A percentile compares a stretch with the other conserved stretches of the same genome.
Evolutionary conservation across 2,888 invertebrate genomes (phyloP).

Genomic region (Drosophila leonis): DNA sequence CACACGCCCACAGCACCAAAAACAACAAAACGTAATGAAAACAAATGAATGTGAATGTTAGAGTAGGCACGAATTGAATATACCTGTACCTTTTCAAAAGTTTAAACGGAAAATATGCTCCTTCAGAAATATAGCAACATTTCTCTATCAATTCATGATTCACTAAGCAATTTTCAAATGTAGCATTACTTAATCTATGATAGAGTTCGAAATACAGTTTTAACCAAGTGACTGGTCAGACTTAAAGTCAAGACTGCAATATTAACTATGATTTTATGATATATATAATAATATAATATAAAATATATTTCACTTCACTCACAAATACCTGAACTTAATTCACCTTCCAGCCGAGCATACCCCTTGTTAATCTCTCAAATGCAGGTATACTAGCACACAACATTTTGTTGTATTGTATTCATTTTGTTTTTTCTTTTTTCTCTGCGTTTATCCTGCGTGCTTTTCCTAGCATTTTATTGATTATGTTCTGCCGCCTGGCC

Average conservation of each 20-base stretch:
- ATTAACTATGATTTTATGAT: background rate
- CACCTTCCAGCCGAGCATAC: background rate
- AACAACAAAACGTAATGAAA: conserved; percentile 27
- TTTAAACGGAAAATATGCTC: background rate
- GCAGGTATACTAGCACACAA: conserved; percentile 22
- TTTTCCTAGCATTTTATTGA: conserved; percentile 69
- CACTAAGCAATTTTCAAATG: background rate
- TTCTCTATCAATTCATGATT: background rate
- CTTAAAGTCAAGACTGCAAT: background rate
- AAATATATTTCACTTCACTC: background rate
- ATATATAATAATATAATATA: background rate
- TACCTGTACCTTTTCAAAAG: background rate
- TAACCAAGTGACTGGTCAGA: too few species aligned
- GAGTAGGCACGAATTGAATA: background rate
- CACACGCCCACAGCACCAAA: conserved; percentile 12
- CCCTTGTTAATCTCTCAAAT: background rate
- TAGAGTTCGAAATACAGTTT: too few species aligned
- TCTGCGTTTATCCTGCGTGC: conserved; percentile 58
- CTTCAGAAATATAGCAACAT: background rate
- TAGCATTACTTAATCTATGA: too few species aligned
- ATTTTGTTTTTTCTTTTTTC: conserved; percentile 25
- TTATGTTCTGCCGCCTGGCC: conserved; percentile 51
- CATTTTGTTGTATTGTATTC: conserved; percentile 31
- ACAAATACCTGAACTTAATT: background rate
- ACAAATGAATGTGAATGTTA: conserved; percentile 13